A percentile compares a stretch with the other conserved stretches of the same genome.
These are phyloP conservation scores for Trichogramma pretiosum DNA, from an alignment of 1,140 invertebrate species.

Conservation along the genomic window DNA sequence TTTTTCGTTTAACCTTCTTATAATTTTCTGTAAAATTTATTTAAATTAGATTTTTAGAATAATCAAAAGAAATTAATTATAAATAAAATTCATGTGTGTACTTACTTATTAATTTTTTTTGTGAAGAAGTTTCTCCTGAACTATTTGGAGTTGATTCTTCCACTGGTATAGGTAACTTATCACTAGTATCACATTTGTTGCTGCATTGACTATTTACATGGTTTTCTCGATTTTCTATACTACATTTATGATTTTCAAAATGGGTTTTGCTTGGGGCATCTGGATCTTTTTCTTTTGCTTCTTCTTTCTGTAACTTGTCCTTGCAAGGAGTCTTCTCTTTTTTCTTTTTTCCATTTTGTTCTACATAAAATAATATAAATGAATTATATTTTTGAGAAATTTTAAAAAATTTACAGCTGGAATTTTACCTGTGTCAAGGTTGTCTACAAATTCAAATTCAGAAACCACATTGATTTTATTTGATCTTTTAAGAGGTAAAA, in stretches of 20 bases:
- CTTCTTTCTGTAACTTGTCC: constrained; percentile 19
- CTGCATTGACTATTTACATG: constrained; percentile 29
- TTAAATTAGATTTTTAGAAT: not conserved
- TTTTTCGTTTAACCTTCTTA: constrained; percentile 25
- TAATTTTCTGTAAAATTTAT: constrained; percentile 16
- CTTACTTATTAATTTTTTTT: constrained; percentile 11
- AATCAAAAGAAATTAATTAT: not conserved
- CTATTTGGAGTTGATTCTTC: constrained; percentile 15
- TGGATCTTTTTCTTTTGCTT: constrained; percentile 21
- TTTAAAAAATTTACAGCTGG: not conserved
- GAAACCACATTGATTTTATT: constrained; percentile 42
- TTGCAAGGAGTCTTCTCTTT: constrained; percentile 11
- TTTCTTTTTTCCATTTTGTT: constrained; percentile 26
- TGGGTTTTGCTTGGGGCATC: constrained; percentile 22
- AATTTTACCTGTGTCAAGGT: constrained; percentile 17
- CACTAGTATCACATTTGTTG: constrained; percentile 23
- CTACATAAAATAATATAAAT: constrained; percentile 21
- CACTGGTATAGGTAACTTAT: constrained; percentile 11
- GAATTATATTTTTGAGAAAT: no score
- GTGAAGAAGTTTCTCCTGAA: not conserved
- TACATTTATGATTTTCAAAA: constrained; percentile 22
- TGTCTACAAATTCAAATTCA: constrained; percentile 27
- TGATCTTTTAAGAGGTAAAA: constrained; percentile 43
- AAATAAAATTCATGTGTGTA: not conserved
- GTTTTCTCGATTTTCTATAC: constrained; percentile 42